phyloP scores from a whole-genome alignment of 2,113 vertebrate species.

The Balaeniceps rex region DNA sequence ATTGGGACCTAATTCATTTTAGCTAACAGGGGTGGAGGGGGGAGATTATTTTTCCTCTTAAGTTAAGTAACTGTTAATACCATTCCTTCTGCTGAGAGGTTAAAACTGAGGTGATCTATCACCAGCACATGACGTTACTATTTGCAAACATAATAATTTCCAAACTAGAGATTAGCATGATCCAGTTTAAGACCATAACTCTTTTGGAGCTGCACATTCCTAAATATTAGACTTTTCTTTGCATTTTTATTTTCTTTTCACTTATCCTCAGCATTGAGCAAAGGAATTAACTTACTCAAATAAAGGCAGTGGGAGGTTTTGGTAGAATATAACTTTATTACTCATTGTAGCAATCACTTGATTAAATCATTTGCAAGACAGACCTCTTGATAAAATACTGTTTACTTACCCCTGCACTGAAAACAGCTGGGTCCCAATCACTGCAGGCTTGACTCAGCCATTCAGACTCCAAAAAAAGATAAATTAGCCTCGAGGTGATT shows the following conservation, averaged over 20 bases:
- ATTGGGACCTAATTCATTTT: neutral
- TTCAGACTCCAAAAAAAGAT: neutral
- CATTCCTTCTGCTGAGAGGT: neutral
- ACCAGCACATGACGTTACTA: neutral
- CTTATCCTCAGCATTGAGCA: neutral
- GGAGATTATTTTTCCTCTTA: neutral
- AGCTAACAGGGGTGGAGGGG: neutral
- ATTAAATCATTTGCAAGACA: neutral
- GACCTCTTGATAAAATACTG: neutral
- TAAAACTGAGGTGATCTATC: slow-evolving; percentile 13
- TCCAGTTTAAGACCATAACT: neutral
- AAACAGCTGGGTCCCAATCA: neutral
- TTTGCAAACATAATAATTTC: slow-evolving; percentile 3
- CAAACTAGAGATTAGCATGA: neutral
- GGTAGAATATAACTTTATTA: neutral
- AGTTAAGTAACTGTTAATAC: neutral
- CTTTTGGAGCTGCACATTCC: neutral
- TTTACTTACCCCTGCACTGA: neutral
- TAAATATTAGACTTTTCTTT: neutral
- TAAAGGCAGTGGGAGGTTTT: neutral
- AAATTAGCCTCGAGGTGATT: neutral
- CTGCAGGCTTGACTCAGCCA: neutral
- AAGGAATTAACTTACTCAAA: neutral
- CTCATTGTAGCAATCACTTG: neutral
- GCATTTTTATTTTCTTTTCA: neutral